Conservation (phyloP, 2,113 vertebrate species). For the Perca schrenkii region DNA sequence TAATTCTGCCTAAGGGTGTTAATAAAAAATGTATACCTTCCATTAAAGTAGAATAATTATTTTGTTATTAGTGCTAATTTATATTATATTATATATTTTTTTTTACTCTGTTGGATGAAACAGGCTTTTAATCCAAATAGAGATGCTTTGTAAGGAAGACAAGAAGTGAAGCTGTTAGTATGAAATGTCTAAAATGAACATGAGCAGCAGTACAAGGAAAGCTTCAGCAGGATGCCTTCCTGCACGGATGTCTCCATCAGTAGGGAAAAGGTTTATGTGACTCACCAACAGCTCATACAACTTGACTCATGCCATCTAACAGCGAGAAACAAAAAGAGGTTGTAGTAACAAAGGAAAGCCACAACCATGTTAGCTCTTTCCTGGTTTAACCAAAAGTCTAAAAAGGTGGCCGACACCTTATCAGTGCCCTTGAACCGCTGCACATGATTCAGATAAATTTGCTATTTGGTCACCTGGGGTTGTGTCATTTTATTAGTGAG, state of each 20-base stretch:
- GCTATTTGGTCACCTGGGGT: conserved; percentile 15
- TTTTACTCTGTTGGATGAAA: background rate
- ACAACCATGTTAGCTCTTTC: conserved; percentile 13
- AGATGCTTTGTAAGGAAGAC: background rate
- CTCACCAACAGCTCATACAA: conserved; percentile 60
- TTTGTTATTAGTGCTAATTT: too few species aligned
- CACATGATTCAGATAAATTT: conserved; percentile 32
- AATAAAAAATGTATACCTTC: background rate
- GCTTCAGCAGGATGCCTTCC: conserved; percentile 39
- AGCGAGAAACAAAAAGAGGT: conserved; percentile 36
- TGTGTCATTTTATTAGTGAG: background rate
- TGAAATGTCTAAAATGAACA: background rate
- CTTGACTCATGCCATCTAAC: conserved; percentile 51
- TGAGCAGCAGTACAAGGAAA: background rate
- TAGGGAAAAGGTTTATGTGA: conserved; percentile 37
- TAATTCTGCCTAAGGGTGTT: background rate
- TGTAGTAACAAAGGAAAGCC: conserved; percentile 30
- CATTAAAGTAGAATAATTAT: background rate
- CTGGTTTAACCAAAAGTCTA: conserved; percentile 12
- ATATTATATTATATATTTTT: too few species aligned
- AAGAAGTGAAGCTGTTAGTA: background rate
- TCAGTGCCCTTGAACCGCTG: conserved; percentile 26
- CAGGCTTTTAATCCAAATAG: background rate
- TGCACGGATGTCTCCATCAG: conserved; percentile 21
- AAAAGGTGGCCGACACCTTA: conserved; percentile 19